Conservation (phyloP, 2,113 vertebrate genomes). For the Hiodon tergisus region DNA sequence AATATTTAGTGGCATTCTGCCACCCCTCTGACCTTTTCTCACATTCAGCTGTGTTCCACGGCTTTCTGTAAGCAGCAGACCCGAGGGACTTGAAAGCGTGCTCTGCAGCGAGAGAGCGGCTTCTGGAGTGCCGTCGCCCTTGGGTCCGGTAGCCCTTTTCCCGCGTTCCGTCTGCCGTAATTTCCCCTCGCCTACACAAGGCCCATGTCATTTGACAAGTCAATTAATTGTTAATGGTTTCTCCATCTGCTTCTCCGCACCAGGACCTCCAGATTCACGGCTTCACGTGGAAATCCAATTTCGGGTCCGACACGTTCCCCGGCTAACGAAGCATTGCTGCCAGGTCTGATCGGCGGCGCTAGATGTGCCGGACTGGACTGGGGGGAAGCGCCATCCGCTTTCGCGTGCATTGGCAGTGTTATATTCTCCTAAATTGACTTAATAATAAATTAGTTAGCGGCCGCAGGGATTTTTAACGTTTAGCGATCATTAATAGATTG, state of each 20-base stretch:
- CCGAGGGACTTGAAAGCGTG: slow-evolving; percentile 11
- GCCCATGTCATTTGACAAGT: slow-evolving; percentile 24
- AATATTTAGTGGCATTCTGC: slow-evolving; percentile 17
- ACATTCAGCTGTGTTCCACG: background rate
- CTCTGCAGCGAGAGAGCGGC: slow-evolving; percentile 7
- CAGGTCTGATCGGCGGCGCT: slow-evolving; percentile 1
- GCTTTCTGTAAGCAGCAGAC: slow-evolving; percentile 1
- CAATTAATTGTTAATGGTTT: slow-evolving; percentile 29
- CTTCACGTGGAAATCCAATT: slow-evolving; percentile 15
- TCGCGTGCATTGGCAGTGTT: background rate
- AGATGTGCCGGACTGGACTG: background rate
- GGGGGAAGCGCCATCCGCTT: background rate
- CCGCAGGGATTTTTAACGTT: background rate
- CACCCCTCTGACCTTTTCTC: slow-evolving; percentile 18
- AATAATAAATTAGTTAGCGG: background rate
- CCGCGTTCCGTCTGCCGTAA: slow-evolving; percentile 7
- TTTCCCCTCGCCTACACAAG: slow-evolving; percentile 11
- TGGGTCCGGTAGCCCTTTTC: slow-evolving; percentile 1
- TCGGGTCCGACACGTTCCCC: background rate
- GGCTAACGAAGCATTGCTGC: background rate
- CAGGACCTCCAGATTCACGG: slow-evolving; percentile 11
- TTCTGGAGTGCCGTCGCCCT: background rate
- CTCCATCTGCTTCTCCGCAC: slow-evolving; percentile 16
- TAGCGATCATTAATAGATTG: background rate
- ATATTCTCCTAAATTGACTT: background rate